Evolutionary conservation across 2,888 invertebrate genomes (phyloP).

Genomic region (Cyrtodaria siliqua): DNA sequence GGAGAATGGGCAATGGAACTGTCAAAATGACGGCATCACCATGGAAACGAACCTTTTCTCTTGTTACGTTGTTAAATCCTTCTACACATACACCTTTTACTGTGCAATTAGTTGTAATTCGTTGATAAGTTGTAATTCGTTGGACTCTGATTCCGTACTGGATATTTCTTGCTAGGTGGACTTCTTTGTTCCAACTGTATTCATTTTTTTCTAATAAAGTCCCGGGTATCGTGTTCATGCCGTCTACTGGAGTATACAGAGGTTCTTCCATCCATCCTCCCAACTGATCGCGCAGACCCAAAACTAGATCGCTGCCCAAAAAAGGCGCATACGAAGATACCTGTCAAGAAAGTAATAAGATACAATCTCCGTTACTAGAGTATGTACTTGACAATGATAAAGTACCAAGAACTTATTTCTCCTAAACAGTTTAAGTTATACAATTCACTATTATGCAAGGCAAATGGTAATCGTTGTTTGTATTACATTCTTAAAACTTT

Average conservation of each 20-base stretch:
- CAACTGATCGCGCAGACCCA: constrained; percentile 7
- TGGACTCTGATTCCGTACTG: neutral
- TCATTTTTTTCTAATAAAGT: constrained; percentile 2
- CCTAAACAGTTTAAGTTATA: too few species aligned
- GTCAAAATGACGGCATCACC: constrained; percentile 60
- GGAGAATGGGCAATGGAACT: constrained; percentile 43
- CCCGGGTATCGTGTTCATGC: constrained; percentile 10
- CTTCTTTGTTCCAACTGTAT: constrained; percentile 14
- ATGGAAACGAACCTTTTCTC: neutral
- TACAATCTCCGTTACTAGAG: too few species aligned
- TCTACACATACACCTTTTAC: constrained; percentile 10
- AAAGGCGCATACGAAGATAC: constrained; percentile 15
- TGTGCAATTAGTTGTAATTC: too few species aligned
- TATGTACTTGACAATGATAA: too few species aligned
- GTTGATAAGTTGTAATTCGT: too few species aligned
- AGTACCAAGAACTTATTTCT: too few species aligned
- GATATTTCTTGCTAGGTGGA: neutral
- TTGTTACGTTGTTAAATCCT: constrained; percentile 28
- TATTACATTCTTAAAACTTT: too few species aligned
- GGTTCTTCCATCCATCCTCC: constrained; percentile 22
- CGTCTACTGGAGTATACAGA: constrained; percentile 15
- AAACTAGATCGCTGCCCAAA: neutral
- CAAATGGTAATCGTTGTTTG: too few species aligned
- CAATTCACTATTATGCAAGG: too few species aligned
- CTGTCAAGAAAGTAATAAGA: too few species aligned